Evolutionary conservation across 1,140 invertebrate genomes (phyloP).

Genomic region (Andrena cerasifolii): DNA sequence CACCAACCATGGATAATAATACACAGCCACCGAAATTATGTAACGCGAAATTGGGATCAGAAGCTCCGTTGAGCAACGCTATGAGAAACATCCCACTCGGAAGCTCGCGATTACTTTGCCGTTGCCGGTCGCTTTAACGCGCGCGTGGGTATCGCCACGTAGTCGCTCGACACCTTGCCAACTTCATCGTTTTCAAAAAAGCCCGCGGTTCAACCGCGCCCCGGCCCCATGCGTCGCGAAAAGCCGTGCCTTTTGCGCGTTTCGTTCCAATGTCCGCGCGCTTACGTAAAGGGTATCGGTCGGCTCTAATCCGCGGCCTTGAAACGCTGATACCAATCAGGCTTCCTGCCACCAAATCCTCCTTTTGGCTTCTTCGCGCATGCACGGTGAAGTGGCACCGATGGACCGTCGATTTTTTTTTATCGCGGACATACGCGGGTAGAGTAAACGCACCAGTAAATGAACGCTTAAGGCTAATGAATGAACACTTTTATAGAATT

Average conservation of each 20-base stretch:
- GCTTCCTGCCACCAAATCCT: constrained; percentile 23
- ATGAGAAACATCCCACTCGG: too few relatives aligned
- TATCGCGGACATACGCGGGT: too few relatives aligned
- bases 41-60: constrained; percentile 31
- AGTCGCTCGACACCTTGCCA: not conserved
- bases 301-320: constrained; percentile 34
- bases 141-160: too few relatives aligned
- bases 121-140: not conserved
- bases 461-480: too few relatives aligned
- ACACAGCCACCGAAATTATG: constrained; percentile 7
- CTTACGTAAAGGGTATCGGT: constrained; percentile 40
- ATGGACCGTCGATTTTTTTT: not conserved
- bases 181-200: not conserved
- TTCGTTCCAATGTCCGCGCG: not conserved
- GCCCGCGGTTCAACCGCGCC: too few relatives aligned
- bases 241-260: not conserved
- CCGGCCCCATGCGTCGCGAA: not conserved
- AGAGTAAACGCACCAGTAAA: too few relatives aligned
- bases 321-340: constrained; percentile 29
- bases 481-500: too few relatives aligned
- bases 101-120: not conserved
- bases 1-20: constrained; percentile 43
- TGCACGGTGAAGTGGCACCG: not conserved
- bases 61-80: not conserved
- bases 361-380: constrained; percentile 35